A percentile compares a stretch with the other conserved stretches of the same genome.
These are phyloP conservation scores for Antheraea yamamai DNA, from an alignment of 2,888 invertebrate genomes.

Conservation along the genomic window DNA sequence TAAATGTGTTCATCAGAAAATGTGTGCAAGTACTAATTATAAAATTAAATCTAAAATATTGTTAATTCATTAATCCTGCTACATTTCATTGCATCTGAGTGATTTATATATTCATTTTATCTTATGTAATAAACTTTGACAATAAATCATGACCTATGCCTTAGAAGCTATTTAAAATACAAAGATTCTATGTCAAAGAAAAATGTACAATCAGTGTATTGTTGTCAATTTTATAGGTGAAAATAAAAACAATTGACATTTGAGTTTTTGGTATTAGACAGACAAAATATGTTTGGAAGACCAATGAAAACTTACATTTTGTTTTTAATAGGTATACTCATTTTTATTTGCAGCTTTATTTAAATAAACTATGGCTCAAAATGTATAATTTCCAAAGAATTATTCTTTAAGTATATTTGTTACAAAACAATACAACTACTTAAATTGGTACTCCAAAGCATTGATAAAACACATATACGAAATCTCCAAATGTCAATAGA, in stretches of 20 bases:
- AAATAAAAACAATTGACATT: no score
- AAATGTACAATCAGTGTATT: no score
- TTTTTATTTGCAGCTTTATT: no score
- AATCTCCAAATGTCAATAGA: no score
- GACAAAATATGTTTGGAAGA: no score
- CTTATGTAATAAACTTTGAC: not conserved
- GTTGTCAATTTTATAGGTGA: no score
- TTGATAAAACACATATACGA: no score
- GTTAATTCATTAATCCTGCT: not conserved
- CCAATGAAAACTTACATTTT: no score
- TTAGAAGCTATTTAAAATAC: no score
- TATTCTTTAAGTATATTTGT: not conserved
- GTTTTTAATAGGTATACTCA: no score
- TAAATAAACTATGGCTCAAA: not conserved
- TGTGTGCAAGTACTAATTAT: conserved; percentile 3
- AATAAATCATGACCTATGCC: not conserved
- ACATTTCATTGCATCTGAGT: not conserved
- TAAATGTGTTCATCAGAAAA: not conserved
- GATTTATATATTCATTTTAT: not conserved
- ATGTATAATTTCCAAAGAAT: not conserved
- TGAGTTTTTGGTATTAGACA: no score
- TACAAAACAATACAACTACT: not conserved
- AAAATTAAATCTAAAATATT: not conserved
- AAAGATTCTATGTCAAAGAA: no score
- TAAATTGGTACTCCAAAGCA: not conserved